Evolutionary conservation across 2,888 invertebrate genomes (phyloP).

Genomic region (Synergus umbraculus): DNA sequence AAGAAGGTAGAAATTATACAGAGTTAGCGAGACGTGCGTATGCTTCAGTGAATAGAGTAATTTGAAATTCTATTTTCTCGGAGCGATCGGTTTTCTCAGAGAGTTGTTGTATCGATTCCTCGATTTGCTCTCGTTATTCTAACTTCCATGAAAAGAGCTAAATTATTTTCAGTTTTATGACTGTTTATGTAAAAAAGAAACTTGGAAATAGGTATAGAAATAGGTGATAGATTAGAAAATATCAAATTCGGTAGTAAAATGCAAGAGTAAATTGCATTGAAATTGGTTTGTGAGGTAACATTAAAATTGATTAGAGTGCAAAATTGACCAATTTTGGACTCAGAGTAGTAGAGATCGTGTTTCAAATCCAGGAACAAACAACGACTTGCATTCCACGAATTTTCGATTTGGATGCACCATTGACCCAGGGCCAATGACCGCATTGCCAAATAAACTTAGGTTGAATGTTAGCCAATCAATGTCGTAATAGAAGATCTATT

Average conservation of each 20-base stretch:
- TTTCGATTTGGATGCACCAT: constrained; percentile 37
- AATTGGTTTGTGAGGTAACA: not conserved
- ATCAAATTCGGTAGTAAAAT: not conserved
- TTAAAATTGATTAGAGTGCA: not conserved
- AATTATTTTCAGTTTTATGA: constrained; percentile 16
- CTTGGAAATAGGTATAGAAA: not conserved
- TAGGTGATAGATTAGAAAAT: not conserved
- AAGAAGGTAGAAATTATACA: constrained; percentile 29
- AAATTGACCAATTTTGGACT: constrained; percentile 18
- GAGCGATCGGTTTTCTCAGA: not conserved
- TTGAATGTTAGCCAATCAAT: constrained; percentile 36
- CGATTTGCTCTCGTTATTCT: not conserved
- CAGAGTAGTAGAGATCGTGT: constrained; percentile 11
- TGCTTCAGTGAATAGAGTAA: constrained; percentile 34
- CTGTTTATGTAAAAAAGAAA: not conserved
- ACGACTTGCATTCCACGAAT: constrained; percentile 32
- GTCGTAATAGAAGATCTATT: constrained; percentile 30
- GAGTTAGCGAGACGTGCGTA: constrained; percentile 9
- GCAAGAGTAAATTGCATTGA: not conserved
- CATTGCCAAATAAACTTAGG: constrained; percentile 39
- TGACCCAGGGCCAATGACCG: constrained; percentile 39
- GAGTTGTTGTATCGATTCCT: constrained; percentile 10
- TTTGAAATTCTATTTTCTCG: constrained; percentile 38
- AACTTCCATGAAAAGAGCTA: not conserved
- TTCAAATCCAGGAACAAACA: constrained; percentile 33